phyloP scores from a whole-genome alignment of 2,888 invertebrate species.

The Ypsolopha sequella region DNA sequence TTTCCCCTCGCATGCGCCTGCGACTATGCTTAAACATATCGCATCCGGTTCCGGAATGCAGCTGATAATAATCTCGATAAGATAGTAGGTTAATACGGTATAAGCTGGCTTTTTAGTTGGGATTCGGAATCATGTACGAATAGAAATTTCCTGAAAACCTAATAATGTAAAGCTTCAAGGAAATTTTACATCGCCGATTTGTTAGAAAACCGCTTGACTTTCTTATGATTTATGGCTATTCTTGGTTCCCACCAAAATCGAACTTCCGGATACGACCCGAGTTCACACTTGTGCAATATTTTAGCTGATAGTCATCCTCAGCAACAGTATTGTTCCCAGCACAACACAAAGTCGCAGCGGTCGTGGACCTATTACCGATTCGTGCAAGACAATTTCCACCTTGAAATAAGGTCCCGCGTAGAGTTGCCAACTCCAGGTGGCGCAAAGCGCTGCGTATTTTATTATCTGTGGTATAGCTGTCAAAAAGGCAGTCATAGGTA shows the following conservation, averaged over 20 bases:
- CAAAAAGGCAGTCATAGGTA: too few species aligned
- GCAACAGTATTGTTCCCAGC: neutral
- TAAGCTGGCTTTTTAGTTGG: neutral
- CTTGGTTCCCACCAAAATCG: too few species aligned
- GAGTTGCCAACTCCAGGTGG: neutral
- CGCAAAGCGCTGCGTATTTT: neutral
- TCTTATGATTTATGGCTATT: too few species aligned
- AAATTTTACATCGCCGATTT: too few species aligned
- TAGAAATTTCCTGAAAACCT: too few species aligned
- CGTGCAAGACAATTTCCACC: conserved; percentile 39
- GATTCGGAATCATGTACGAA: neutral
- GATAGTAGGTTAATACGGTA: conserved; percentile 6
- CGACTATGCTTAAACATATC: neutral
- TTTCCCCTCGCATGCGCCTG: conserved; percentile 9
- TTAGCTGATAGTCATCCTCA: too few species aligned
- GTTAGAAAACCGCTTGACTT: too few species aligned
- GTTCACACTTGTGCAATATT: too few species aligned
- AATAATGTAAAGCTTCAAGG: too few species aligned
- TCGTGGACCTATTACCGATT: conserved; percentile 37
- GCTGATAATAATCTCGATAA: too few species aligned
- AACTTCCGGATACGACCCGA: too few species aligned
- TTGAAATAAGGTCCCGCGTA: neutral
- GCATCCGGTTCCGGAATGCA: conserved; percentile 3
- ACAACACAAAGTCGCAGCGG: conserved; percentile 9
- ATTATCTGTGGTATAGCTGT: too few species aligned